phyloP scores from a whole-genome alignment of 2,113 vertebrate genomes.

The Phalacrocorax carbo region DNA sequence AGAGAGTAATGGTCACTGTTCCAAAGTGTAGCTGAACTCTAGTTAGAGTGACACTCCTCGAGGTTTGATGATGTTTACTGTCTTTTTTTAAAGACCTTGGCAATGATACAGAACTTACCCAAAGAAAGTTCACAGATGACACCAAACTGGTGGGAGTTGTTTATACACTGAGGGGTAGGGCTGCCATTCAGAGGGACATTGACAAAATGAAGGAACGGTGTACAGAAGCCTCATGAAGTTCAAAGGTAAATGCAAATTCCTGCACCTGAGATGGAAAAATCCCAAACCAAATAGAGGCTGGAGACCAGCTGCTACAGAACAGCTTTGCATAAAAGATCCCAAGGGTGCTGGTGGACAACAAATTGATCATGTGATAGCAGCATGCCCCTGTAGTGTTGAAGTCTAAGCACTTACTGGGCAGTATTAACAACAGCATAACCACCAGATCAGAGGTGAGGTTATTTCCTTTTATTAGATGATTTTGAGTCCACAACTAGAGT shows the following conservation, averaged over 20 bases:
- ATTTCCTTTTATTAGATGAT: neutral
- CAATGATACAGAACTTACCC: neutral
- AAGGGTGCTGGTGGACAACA: neutral
- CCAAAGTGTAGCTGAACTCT: neutral
- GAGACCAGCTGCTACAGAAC: neutral
- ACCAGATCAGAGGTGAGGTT: neutral
- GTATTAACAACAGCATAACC: neutral
- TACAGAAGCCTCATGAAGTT: neutral
- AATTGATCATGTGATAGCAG: neutral
- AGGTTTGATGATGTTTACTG: neutral
- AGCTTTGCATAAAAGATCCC: neutral
- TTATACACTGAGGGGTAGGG: neutral
- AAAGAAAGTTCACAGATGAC: neutral
- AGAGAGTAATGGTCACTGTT: neutral
- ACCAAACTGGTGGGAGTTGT: neutral
- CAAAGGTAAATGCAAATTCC: neutral
- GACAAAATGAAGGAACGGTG: neutral
- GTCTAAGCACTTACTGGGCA: neutral
- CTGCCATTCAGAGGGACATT: neutral
- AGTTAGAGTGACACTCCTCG: neutral
- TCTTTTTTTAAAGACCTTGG: neutral
- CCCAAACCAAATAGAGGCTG: neutral
- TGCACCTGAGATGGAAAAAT: neutral
- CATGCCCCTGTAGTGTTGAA: neutral
- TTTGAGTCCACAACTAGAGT: neutral